Conservation (phyloP, 2,113 vertebrate genomes). For the Oryctolagus cuniculus region mOryCun1.1 NC_091453.1:125929501-125930000, state of each 20-base stretch:
- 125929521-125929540: too few species aligned
- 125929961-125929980: neutral
- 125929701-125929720: neutral
- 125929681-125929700: neutral
- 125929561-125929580: neutral
- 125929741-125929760: neutral
- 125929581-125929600: slow-evolving; percentile 17
- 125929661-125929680: neutral
- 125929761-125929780: slow-evolving; percentile 5
- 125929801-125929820: neutral
- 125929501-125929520: too few species aligned
- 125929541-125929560: neutral
- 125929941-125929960: neutral
- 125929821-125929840: neutral
- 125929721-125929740: neutral
- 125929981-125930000: neutral
- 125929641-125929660: slow-evolving; percentile 44
- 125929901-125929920: neutral
- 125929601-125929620: neutral
- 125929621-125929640: neutral
- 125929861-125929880: neutral
- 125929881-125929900: slow-evolving; percentile 11
- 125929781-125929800: neutral
- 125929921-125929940: neutral
- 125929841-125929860: neutral